These are phyloP conservation scores for Tenthredo scrophulariae DNA, from an alignment of 2,888 invertebrate species.

Conservation along the genomic window DNA sequence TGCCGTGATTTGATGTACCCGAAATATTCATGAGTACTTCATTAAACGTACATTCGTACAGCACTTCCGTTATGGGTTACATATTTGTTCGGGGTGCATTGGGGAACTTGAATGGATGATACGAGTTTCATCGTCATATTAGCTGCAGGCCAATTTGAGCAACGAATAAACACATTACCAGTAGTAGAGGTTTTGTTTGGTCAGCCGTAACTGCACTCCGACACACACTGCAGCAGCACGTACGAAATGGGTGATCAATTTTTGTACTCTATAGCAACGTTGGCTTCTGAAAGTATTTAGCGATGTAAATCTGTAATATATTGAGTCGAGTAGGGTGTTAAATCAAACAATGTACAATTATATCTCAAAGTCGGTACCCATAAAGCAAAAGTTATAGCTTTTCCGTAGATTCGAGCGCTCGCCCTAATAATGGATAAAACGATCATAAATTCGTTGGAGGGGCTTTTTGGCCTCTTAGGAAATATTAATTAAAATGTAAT, in stretches of 20 bases:
- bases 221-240: not conserved
- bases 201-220: not conserved
- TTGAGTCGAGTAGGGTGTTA: conserved; percentile 37
- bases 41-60: not conserved
- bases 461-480: conserved; percentile 76
- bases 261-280: not conserved
- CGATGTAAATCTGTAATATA: conserved; percentile 36
- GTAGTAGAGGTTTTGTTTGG: not conserved
- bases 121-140: not conserved
- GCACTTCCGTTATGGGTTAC: not conserved
- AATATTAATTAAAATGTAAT: conserved; percentile 79
- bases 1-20: conserved; percentile 5
- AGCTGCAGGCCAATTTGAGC: not conserved
- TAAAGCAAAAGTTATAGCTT: conserved; percentile 77
- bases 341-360: conserved; percentile 54
- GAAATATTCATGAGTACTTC: conserved; percentile 9
- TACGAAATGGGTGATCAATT: not conserved
- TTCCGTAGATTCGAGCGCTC: conserved; percentile 68
- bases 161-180: not conserved
- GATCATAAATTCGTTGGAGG: conserved; percentile 77
- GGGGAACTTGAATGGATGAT: not conserved
- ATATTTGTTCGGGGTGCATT: not conserved
- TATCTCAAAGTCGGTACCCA: conserved; percentile 65
- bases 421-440: conserved; percentile 78
- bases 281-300: conserved; percentile 2